phyloP scores from a whole-genome alignment of 2,113 vertebrate genomes.

The Phylloscopus trochilus region DNA sequence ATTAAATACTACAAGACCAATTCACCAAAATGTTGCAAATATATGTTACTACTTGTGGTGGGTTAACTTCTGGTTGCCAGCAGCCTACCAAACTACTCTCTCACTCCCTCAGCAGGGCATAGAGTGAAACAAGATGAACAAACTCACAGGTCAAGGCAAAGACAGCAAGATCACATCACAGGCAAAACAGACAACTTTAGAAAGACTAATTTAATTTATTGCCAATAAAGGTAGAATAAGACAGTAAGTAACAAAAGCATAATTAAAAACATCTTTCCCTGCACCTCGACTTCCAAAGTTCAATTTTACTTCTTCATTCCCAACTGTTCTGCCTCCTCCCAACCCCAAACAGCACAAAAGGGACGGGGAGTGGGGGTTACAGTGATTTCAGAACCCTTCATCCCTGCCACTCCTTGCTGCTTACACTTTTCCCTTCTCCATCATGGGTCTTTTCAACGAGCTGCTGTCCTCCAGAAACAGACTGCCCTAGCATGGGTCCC shows the following conservation, averaged over 20 bases:
- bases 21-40: not conserved
- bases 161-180: fast-evolving
- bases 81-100: not conserved
- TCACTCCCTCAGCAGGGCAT: not conserved
- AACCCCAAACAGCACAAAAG: not conserved
- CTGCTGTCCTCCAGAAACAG: not conserved
- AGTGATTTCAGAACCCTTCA: not conserved
- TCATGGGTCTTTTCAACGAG: not conserved
- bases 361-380: not conserved
- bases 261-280: not conserved
- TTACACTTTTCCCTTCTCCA: not conserved
- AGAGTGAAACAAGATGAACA: not conserved
- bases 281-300: not conserved
- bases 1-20: not conserved
- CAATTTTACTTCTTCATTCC: not conserved
- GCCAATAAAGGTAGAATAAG: not conserved
- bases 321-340: not conserved
- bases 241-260: not conserved
- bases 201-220: not conserved
- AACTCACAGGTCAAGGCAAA: too few relatives aligned
- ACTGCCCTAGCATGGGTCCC: not conserved
- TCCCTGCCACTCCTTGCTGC: not conserved
- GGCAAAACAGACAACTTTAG: not conserved
- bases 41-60: not conserved
- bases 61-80: not conserved